Percentiles rank a stretch among this genome's conserved stretches.
These are phyloP conservation scores for Cataglyphis albicans DNA, from an alignment of 2,888 invertebrate genomes.

Conservation along the genomic window DNA sequence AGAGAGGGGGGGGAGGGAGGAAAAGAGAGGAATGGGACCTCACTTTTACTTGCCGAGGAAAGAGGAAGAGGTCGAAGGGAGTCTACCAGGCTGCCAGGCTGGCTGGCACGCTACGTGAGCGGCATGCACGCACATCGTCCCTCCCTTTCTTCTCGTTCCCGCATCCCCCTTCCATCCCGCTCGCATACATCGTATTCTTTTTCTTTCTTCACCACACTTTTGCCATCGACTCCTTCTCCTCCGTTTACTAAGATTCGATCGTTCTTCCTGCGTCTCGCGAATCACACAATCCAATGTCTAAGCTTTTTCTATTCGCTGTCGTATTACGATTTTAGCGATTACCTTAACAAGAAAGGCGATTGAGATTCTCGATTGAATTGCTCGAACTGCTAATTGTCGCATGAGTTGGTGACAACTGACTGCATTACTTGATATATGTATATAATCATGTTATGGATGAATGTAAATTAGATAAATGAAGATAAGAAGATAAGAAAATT, in stretches of 20 bases:
- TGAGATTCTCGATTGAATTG: not conserved
- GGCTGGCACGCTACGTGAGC: slow-evolving; percentile 84
- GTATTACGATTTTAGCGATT: slow-evolving; percentile 30
- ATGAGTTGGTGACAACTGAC: not conserved
- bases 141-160: slow-evolving; percentile 57
- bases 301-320: slow-evolving; percentile 52
- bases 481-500: slow-evolving; percentile 11
- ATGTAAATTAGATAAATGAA: not conserved
- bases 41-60: slow-evolving; percentile 62
- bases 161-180: slow-evolving; percentile 40
- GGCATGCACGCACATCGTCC: slow-evolving; percentile 83
- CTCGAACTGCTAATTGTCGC: slow-evolving; percentile 3
- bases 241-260: slow-evolving; percentile 46
- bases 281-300: not conserved
- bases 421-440: not conserved
- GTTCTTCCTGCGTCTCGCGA: slow-evolving; percentile 28
- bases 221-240: slow-evolving; percentile 45
- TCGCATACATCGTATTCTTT: slow-evolving; percentile 58
- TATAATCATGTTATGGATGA: not conserved
- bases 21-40: slow-evolving; percentile 58
- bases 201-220: slow-evolving; percentile 30
- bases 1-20: slow-evolving; percentile 16
- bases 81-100: slow-evolving; percentile 67
- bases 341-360: not conserved
- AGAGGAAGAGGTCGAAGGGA: slow-evolving; percentile 62